Evolutionary conservation across 2,797 vertebrate genomes (phyloP), one percentile per base, ranked within the genome.

Genomic region (Megalops cyprinoides): DNA sequence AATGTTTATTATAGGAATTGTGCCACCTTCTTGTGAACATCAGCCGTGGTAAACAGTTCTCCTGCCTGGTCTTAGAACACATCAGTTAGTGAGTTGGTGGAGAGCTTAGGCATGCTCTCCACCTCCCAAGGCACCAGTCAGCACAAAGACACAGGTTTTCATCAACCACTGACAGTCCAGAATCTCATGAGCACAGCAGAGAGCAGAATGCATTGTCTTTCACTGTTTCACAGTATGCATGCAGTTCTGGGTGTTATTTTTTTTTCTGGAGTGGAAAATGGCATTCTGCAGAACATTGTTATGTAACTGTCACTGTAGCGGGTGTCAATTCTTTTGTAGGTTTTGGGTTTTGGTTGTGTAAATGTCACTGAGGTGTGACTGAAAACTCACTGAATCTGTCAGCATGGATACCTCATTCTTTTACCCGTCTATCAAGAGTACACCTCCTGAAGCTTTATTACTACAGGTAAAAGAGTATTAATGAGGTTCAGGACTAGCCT

Each of bases 1-100:
- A 23, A 14, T n/a, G 80, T 81, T 86, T 42, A 84, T 80, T 84
- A 86, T 80, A 80, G 83, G 78, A 84, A 79, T 86, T 90, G 67
- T 81, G 77, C 82, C 86, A 20, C 55, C 60, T 48, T 48, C 14
- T 12, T 10, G 14, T 48, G 34, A 69, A 69, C 65, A 69, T 69
- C 65, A 69, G 23, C 37, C 15, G 15, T 20, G 10, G 65, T 15
- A 39, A 69, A 2, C 0, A 7, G 20, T 23, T 39, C 2, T 37
- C 65, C 23, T 69, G 65, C 23, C 34, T 69, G 37, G 65, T 69
- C 65, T 39, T 42, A 37, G 15, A 20, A 15, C 8, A 69, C 18
- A 42, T 69, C 18, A 7, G 34, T 42, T 42, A 39, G 65, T 20
- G 65, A 5, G 23, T 39, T 69, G 65, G 34, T 8, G 34, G 6